These are phyloP conservation scores for Argynnis bischoffii DNA, from an alignment of 2,888 invertebrate genomes.

Conservation along the genomic window DNA sequence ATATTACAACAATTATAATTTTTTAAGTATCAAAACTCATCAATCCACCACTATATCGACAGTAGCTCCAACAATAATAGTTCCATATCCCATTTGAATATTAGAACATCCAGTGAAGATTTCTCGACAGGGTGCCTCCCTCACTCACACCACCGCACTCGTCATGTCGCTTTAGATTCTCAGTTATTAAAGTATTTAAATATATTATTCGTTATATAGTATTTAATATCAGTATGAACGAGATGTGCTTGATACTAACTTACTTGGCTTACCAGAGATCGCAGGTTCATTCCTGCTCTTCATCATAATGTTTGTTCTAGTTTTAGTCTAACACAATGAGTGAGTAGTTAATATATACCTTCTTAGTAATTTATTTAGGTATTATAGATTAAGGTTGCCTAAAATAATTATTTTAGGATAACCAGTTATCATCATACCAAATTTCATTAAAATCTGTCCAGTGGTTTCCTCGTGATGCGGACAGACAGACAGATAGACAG, in stretches of 20 bases:
- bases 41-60: conserved; percentile 66
- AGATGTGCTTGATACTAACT: neutral
- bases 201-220: neutral
- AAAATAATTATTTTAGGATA: no score
- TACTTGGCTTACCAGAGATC: no score
- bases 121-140: conserved; percentile 59
- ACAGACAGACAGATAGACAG: no score
- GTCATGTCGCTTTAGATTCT: conserved; percentile 21
- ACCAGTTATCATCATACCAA: no score
- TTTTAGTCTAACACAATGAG: no score
- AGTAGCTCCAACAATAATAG: conserved; percentile 82
- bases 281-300: no score
- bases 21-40: conserved; percentile 57
- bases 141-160: conserved; percentile 41
- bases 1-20: neutral
- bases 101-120: conserved; percentile 82
- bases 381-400: no score
- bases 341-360: no score
- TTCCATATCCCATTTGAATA: conserved; percentile 83
- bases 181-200: conserved; percentile 17
- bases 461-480: no score
- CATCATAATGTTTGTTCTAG: no score
- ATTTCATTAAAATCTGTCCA: no score
- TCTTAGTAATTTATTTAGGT: no score
- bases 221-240: neutral